These are phyloP conservation scores for Pyrgilauda ruficollis DNA, from an alignment of 2,113 vertebrate species.

Conservation along the genomic window DNA sequence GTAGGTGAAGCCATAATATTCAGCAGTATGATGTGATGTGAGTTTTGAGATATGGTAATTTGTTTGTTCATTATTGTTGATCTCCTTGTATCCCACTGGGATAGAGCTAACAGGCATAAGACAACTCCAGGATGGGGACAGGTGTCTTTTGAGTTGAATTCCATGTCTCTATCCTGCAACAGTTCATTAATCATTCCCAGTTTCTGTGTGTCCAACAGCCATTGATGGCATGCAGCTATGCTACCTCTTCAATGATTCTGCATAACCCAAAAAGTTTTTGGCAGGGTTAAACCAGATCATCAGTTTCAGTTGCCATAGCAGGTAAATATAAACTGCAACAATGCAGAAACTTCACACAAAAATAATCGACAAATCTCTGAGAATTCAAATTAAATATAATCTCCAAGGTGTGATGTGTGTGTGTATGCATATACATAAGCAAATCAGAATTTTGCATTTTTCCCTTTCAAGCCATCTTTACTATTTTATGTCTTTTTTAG, in stretches of 20 bases:
- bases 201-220: not conserved
- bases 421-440: not conserved
- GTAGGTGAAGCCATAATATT: not conserved
- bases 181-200: not conserved
- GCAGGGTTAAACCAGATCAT: not conserved
- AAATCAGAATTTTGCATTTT: not conserved
- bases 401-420: not conserved
- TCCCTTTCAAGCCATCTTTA: not conserved
- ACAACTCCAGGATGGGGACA: not conserved
- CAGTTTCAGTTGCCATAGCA: not conserved
- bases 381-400: not conserved
- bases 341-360: not conserved
- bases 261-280: not conserved
- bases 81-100: not conserved
- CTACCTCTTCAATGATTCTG: not conserved
- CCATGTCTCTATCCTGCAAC: accelerated
- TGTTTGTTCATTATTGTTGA: not conserved
- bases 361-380: not conserved
- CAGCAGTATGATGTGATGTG: not conserved
- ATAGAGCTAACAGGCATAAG: not conserved
- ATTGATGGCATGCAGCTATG: not conserved
- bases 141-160: not conserved
- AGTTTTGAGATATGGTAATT: not conserved
- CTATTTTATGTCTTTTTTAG: not conserved
- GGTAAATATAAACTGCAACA: not conserved